Base-by-base conservation (phyloP, 1,140 invertebrate species). In the Aporrectodea caliginosa region DNA sequence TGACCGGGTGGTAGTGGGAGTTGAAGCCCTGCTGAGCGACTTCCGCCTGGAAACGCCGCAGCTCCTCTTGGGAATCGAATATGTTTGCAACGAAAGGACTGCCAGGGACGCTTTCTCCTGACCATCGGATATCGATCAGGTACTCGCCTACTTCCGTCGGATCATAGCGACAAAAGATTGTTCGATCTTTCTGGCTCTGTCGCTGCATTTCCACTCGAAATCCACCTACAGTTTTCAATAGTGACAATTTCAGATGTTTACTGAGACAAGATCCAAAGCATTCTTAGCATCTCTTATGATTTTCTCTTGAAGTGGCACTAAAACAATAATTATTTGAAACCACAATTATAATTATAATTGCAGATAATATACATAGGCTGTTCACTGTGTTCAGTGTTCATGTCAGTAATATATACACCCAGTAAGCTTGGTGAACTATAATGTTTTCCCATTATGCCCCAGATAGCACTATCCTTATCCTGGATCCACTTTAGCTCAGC, bases 61-160 rank as follows among this genome's bases (percentile, higher is more conserved):
- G 43, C 6, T 58, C 43, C 43, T 58, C 43, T 6, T 58, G 43
- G 22, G 43, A 12, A 22, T 58, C 43, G 22, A 58, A 58, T 12
- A 58, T 58, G 43, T 58, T 6, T 6, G 43, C 43, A 58, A 58
- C 43, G 90, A 99, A 99, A 0, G 98, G 98, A 69, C 96, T 98
- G 16, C 98, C 97, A 58, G 86, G 86, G 6, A 88, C 97, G 84
- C 98, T 92, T 83, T 98, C 94, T 69, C 96, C 97, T 16, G 97
- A 97, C 98, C 98, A 99, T 87, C 96, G 95, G 1, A 99, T 95
- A 87, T 98, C 95, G 0, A 99, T 95, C 77, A 97, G 91, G 88
- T 99, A 99, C 88, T 99, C 96, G 6, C 98, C 98, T 12, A 96
- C 96, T 88, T 99, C 97, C n/a, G 96, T 97, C 73, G 98, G 98